Conservation (phyloP, 2,888 invertebrate genomes). For the Chouioia cunea region DNA sequence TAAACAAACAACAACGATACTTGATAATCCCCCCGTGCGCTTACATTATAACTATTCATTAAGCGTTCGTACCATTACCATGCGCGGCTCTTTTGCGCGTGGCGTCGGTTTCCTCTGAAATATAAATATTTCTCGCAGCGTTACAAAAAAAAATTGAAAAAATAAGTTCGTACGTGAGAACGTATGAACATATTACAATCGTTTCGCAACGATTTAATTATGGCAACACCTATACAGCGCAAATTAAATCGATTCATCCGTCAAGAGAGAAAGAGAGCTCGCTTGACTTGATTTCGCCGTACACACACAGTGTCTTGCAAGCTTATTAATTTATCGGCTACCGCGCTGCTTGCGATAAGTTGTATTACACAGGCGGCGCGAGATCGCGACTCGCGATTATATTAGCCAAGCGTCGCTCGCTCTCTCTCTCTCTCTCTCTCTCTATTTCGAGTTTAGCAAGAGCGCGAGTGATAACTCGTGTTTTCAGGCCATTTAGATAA, state of each 20-base stretch:
- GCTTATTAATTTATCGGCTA: not conserved
- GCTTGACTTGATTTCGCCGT: too few relatives aligned
- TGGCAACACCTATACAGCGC: not conserved
- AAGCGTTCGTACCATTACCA: too few relatives aligned
- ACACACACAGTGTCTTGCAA: not conserved
- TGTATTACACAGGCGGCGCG: slow-evolving; percentile 10
- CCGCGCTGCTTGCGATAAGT: slow-evolving; percentile 13
- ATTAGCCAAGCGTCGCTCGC: too few relatives aligned
- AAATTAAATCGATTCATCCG: slow-evolving; percentile 28
- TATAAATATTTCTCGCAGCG: slow-evolving; percentile 4
- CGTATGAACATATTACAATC: slow-evolving; percentile 40
- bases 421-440: too few relatives aligned
- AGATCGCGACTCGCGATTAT: too few relatives aligned
- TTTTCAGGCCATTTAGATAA: too few relatives aligned
- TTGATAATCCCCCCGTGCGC: too few relatives aligned
- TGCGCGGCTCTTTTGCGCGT: too few relatives aligned
- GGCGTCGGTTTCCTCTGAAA: too few relatives aligned
- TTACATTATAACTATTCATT: too few relatives aligned
- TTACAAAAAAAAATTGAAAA: slow-evolving; percentile 28
- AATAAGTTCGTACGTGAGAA: slow-evolving; percentile 38
- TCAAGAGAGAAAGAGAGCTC: not conserved
- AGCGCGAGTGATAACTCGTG: too few relatives aligned
- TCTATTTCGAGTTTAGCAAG: too few relatives aligned
- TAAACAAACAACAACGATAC: slow-evolving; percentile 41
- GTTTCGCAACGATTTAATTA: slow-evolving; percentile 36